Evolutionary conservation across 2,113 vertebrate genomes (phyloP).

Genomic region (Petrocephalus microphthalmus): DNA sequence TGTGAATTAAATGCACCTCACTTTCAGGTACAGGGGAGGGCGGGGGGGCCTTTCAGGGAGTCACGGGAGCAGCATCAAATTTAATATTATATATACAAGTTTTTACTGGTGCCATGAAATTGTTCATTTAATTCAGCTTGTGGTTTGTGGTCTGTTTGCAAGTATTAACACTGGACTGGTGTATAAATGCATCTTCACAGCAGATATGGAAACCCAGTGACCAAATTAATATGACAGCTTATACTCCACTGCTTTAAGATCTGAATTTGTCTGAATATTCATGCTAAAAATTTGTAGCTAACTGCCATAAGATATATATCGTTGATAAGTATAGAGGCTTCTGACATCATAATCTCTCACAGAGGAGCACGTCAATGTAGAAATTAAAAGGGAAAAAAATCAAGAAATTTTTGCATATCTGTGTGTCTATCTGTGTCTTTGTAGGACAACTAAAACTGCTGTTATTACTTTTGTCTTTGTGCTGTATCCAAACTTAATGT

Average conservation of each 20-base stretch:
- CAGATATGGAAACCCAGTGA: not conserved
- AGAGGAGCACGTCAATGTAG: not conserved
- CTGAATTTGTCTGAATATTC: not conserved
- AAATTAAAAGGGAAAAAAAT: not conserved
- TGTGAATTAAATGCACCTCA: not conserved
- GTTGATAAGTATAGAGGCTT: not conserved
- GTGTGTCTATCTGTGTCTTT: not conserved
- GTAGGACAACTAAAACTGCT: not conserved
- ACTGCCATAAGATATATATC: not conserved
- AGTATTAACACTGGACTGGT: conserved; percentile 5
- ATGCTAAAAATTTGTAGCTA: not conserved
- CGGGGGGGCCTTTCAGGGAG: not conserved
- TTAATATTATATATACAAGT: not conserved
- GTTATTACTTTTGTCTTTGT: not conserved
- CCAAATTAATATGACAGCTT: not conserved
- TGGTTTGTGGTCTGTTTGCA: too few species aligned
- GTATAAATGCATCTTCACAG: not conserved
- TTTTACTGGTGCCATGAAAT: not conserved
- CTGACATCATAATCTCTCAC: not conserved
- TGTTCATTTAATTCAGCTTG: not conserved
- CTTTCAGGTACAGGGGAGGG: not conserved
- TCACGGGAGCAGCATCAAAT: not conserved
- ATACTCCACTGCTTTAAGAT: not conserved
- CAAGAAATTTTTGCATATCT: not conserved
- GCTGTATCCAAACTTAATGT: not conserved